Conservation (phyloP, 2,888 invertebrate species). For the Dasysyrphus tricinctus region DNA sequence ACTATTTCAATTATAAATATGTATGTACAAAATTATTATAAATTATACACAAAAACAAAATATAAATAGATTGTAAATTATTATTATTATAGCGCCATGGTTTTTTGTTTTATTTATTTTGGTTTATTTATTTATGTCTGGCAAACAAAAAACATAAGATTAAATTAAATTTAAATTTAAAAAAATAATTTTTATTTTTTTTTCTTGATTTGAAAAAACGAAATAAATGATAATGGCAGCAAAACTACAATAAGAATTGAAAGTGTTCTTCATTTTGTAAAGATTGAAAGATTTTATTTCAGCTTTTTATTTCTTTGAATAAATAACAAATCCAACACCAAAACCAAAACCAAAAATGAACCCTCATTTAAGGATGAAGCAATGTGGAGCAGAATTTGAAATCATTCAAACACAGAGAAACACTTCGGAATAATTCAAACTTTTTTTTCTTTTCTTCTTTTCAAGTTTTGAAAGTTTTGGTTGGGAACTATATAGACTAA, state of each 20-base stretch:
- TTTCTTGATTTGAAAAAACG: neutral
- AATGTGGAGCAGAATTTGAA: conserved; percentile 6
- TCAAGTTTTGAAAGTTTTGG: too few species aligned
- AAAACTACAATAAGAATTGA: neutral
- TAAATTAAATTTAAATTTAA: neutral
- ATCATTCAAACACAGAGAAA: conserved; percentile 21
- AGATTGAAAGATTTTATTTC: neutral
- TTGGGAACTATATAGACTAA: too few species aligned
- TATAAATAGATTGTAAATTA: neutral
- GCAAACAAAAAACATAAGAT: neutral
- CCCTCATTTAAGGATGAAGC: neutral
- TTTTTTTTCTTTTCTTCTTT: too few species aligned
- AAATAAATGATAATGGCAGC: conserved; percentile 11
- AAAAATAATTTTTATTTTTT: neutral
- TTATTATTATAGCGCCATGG: conserved; percentile 5
- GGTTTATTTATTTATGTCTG: neutral
- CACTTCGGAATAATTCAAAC: neutral
- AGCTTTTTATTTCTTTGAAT: neutral
- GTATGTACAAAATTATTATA: conserved; percentile 1
- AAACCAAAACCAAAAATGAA: conserved; percentile 1
- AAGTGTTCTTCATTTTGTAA: neutral
- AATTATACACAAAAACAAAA: neutral
- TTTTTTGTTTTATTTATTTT: conserved; percentile 14
- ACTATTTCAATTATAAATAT: conserved; percentile 38
- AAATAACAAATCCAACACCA: conserved; percentile 12